Conservation (phyloP, 2,888 invertebrate genomes). For the Trichogramma evanescens region DNA sequence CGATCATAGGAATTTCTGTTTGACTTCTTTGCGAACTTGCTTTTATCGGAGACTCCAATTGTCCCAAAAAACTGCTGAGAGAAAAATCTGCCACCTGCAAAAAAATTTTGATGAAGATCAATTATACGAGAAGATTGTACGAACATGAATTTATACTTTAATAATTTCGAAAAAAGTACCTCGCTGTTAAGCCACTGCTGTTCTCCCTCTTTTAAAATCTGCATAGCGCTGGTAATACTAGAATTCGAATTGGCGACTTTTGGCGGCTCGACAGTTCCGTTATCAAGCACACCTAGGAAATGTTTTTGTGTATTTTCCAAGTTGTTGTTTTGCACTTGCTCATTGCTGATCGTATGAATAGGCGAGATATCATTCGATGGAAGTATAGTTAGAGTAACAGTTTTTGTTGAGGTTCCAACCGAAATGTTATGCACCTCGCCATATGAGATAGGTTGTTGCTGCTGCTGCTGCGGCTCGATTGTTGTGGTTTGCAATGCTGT, state of each 20-base stretch:
- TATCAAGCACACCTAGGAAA: slow-evolving; percentile 34
- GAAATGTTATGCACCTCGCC: slow-evolving; percentile 24
- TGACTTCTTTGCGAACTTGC: slow-evolving; percentile 38
- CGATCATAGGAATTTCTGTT: slow-evolving; percentile 39
- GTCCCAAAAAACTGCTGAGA: slow-evolving; percentile 75
- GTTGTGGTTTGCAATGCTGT: slow-evolving; percentile 25
- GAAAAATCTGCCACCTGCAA: slow-evolving; percentile 66
- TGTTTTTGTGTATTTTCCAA: slow-evolving; percentile 21
- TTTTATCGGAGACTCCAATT: slow-evolving; percentile 64
- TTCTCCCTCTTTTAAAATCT: slow-evolving; percentile 51
- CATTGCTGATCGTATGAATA: slow-evolving; percentile 11
- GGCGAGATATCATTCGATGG: slow-evolving; percentile 18
- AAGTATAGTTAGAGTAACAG: slow-evolving; percentile 18
- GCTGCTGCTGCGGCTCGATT: slow-evolving; percentile 1
- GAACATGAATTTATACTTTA: neutral
- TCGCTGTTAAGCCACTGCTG: slow-evolving; percentile 68
- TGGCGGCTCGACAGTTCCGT: slow-evolving; percentile 21
- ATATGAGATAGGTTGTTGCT: slow-evolving; percentile 3
- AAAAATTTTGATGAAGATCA: slow-evolving; percentile 19
- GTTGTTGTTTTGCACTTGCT: slow-evolving; percentile 20
- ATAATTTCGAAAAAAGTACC: slow-evolving; percentile 42
- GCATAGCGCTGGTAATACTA: slow-evolving; percentile 44
- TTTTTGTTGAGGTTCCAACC: slow-evolving; percentile 21
- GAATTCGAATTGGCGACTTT: slow-evolving; percentile 42
- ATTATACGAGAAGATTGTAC: neutral